Percentiles rank a stretch among this genome's conserved stretches.
These are phyloP conservation scores for Erebia aethiops DNA, from an alignment of 2,888 invertebrate species.

Conservation along the genomic window DNA sequence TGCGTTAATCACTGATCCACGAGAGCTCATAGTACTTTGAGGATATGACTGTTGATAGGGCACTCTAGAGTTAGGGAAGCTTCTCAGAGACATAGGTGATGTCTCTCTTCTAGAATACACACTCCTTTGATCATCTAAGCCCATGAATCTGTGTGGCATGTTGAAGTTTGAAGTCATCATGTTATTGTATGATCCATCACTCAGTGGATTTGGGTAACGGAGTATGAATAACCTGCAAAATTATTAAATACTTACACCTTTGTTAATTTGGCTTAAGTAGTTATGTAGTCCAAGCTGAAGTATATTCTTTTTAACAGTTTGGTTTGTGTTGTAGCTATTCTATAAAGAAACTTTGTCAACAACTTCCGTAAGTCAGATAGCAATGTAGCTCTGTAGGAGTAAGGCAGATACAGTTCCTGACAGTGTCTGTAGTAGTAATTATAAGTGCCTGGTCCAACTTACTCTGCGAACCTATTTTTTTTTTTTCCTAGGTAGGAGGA, in stretches of 20 bases:
- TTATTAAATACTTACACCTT: neutral
- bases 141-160: conserved; percentile 52
- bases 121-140: conserved; percentile 55
- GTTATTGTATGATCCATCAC: conserved; percentile 40
- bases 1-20: conserved; percentile 55
- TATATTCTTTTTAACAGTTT: no score
- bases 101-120: conserved; percentile 54
- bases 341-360: no score
- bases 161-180: conserved; percentile 54
- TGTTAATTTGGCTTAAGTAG: neutral
- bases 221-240: conserved; percentile 56
- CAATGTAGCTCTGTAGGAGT: no score
- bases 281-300: neutral
- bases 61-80: conserved; percentile 51
- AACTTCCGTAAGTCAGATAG: no score
- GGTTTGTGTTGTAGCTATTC: no score
- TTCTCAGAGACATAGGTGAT: conserved; percentile 59
- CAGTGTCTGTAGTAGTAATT: no score
- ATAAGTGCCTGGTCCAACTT: no score
- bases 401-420: no score
- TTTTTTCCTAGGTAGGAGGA: no score
- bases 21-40: conserved; percentile 50
- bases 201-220: conserved; percentile 47
- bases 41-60: conserved; percentile 50
- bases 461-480: no score